These are phyloP conservation scores for Oryzias woworae DNA, from an alignment of 2,113 vertebrate genomes.

Conservation along the genomic window DNA sequence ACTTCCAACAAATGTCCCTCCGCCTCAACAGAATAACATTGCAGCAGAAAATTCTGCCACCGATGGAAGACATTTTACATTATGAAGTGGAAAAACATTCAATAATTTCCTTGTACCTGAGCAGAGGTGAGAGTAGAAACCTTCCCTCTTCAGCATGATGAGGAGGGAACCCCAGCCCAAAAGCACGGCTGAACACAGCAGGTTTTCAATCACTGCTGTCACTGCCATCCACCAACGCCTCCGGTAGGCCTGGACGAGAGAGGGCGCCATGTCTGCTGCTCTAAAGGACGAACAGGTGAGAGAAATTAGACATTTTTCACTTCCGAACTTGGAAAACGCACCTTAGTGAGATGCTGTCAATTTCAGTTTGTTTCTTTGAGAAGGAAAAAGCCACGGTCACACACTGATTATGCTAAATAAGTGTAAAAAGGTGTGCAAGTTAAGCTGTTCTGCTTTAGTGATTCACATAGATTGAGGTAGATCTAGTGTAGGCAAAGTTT, in stretches of 20 bases:
- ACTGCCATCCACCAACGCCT: slow-evolving; percentile 92
- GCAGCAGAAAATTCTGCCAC: too few species aligned
- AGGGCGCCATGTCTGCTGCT: slow-evolving; percentile 79
- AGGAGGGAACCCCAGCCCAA: slow-evolving; percentile 90
- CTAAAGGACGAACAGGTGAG: neutral
- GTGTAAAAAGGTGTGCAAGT: too few species aligned
- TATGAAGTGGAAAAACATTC: neutral
- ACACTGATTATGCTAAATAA: too few species aligned
- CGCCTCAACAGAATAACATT: too few species aligned
- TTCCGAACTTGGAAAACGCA: too few species aligned
- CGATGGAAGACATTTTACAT: neutral
- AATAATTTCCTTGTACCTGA: slow-evolving; percentile 51
- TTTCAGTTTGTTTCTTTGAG: too few species aligned
- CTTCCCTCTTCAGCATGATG: slow-evolving; percentile 88
- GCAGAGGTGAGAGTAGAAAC: slow-evolving; percentile 88
- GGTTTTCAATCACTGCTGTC: slow-evolving; percentile 85
- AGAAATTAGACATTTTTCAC: neutral
- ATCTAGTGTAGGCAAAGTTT: too few species aligned
- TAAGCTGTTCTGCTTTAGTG: too few species aligned
- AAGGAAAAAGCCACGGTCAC: too few species aligned
- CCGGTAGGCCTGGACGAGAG: slow-evolving; percentile 79
- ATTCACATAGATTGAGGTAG: too few species aligned
- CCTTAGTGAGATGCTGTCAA: too few species aligned
- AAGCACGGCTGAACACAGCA: slow-evolving; percentile 88
- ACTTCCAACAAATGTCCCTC: too few species aligned